Evolutionary conservation across 2,888 invertebrate species (phyloP), one percentile per base, ranked within the genome.

Genomic region (Hoplodrina ambigua): DNA sequence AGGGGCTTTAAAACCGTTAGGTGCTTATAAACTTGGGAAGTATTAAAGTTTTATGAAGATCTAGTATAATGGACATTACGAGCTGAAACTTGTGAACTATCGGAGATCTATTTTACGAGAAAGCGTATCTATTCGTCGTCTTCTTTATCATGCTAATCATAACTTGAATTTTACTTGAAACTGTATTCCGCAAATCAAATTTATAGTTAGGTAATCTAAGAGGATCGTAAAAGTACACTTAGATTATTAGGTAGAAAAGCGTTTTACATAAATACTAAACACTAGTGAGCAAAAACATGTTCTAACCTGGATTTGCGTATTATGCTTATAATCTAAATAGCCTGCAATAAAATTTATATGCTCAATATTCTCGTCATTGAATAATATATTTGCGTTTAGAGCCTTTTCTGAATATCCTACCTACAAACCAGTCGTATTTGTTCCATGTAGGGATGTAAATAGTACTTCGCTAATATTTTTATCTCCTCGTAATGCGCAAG

Each of bases 41-140:
- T 65, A 72, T 76, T 72, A 76, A 80, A 76, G 55, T 80, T 79
- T 79, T 77, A 80, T 77, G 78, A 81, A 72, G 62, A 69, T 72
- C 72, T 76, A 80, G 68, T 72, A 57, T 80, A 72, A 78, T 75
- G 76, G 72, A 53, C 37, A 75, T 80, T 68, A 76, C 52, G 58
- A 61, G 58, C 54, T 65, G 50, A 53, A 80, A 72, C 55, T 80
- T 68, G 44, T 62, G 54, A 68, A 80, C 77, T 78, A 76, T 76
- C 37, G 61, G 65, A 50, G 59, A 72, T 25, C 58, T 61, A 64
- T 64, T 76, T 80, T 72, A 80, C 25, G 75, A 57, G 53, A 49
- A 69, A 74, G 30, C 56, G 46, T 72, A 57, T 56, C 59, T 41
- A 53, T 17, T 57, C 60, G 25, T 55, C 44, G 8, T 61, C 10